phyloP scores from a whole-genome alignment of 2,113 vertebrate species.

The Chamaetylas fuelleborni region DNA sequence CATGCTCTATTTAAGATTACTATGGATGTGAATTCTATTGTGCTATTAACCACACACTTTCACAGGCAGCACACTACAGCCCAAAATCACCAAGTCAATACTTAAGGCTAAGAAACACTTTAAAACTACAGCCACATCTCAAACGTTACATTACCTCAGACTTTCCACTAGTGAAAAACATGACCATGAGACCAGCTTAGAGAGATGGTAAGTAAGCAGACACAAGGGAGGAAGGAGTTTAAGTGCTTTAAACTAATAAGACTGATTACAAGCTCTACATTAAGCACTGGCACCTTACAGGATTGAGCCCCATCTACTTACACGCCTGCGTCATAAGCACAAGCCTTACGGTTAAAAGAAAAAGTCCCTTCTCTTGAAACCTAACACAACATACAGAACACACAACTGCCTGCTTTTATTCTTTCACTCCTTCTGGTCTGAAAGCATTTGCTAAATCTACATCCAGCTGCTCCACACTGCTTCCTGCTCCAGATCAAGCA shows the following conservation, averaged over 20 bases:
- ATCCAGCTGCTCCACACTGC: neutral
- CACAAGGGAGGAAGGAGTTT: neutral
- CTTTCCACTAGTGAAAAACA: neutral
- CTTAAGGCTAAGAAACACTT: neutral
- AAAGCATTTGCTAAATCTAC: neutral
- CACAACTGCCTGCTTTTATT: neutral
- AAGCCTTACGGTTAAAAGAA: neutral
- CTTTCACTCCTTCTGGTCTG: neutral
- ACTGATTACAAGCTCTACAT: neutral
- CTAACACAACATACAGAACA: neutral
- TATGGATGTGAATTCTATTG: neutral
- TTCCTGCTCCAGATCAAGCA: neutral
- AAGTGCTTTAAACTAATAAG: neutral
- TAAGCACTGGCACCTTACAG: conserved; percentile 1
- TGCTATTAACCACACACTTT: neutral
- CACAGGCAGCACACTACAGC: neutral
- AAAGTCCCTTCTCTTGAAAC: neutral
- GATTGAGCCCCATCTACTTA: neutral
- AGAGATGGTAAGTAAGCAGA: neutral
- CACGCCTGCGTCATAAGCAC: neutral
- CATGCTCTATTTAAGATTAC: neutral
- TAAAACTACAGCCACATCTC: neutral
- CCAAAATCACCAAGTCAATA: neutral
- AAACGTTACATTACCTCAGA: neutral
- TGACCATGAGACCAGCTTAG: neutral